phyloP scores from a whole-genome alignment of 2,113 vertebrate genomes.

The Clarias gariepinus region DNA sequence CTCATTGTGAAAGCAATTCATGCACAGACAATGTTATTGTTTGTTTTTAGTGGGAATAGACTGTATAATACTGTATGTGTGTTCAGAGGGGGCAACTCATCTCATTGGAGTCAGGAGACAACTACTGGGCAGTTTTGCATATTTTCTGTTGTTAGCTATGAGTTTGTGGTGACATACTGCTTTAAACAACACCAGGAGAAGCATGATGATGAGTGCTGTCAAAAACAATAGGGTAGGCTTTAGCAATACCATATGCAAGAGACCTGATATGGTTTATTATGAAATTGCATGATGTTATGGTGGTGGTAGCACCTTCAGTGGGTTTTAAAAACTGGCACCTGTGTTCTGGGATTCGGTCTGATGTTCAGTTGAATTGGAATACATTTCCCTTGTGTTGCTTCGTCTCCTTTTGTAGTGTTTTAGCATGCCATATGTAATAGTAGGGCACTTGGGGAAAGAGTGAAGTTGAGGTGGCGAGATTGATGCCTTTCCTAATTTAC shows the following conservation, averaged over 20 bases:
- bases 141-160: background rate
- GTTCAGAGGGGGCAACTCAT: background rate
- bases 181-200: background rate
- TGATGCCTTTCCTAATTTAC: background rate
- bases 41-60: background rate
- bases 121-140: conserved; percentile 1
- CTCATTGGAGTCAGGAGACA: background rate
- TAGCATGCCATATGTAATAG: background rate
- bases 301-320: background rate
- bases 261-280: background rate
- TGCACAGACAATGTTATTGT: background rate
- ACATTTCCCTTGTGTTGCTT: background rate
- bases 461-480: background rate
- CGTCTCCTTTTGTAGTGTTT: background rate
- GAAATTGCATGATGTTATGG: background rate
- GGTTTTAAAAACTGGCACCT: background rate
- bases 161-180: background rate
- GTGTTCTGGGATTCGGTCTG: background rate
- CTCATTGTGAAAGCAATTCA: no score
- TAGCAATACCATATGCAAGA: background rate
- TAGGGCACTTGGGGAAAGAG: background rate
- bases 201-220: background rate
- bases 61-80: background rate
- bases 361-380: background rate
- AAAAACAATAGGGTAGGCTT: background rate